phyloP scores from a whole-genome alignment of 1,140 invertebrate genomes.

The Thereuonema tuberculata region DNA sequence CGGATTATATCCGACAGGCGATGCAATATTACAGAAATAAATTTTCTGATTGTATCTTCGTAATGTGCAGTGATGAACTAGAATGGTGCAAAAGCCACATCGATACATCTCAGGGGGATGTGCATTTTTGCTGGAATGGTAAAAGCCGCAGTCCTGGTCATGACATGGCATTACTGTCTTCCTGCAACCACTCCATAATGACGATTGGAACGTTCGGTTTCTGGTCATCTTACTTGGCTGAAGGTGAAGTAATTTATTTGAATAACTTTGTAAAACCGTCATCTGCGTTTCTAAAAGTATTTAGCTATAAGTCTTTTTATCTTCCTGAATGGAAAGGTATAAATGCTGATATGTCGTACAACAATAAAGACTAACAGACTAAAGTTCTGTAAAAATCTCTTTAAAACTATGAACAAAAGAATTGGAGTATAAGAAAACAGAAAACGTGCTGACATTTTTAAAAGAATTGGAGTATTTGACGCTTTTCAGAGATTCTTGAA shows the following conservation, averaged over 20 bases:
- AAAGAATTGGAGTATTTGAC: too few relatives aligned
- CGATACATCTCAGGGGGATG: neutral
- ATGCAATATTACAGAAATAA: slow-evolving; percentile 41
- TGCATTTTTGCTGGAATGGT: neutral
- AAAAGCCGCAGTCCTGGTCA: slow-evolving; percentile 29
- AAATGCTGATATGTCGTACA: neutral
- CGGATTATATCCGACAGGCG: slow-evolving; percentile 39
- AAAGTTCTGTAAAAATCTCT: neutral
- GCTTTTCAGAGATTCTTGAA: too few relatives aligned
- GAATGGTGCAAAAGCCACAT: slow-evolving; percentile 37
- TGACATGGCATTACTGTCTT: slow-evolving; percentile 25
- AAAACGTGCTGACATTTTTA: too few relatives aligned
- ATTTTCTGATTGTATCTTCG: slow-evolving; percentile 36
- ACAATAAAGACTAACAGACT: neutral
- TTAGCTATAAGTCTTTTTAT: neutral
- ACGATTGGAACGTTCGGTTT: slow-evolving; percentile 27
- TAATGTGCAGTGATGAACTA: slow-evolving; percentile 47
- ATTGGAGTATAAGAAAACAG: too few relatives aligned
- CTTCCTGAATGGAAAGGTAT: slow-evolving; percentile 6
- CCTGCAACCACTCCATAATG: slow-evolving; percentile 26
- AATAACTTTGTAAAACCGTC: slow-evolving; percentile 21
- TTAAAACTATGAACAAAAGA: too few relatives aligned
- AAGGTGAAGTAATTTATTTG: slow-evolving; percentile 36
- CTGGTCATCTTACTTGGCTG: slow-evolving; percentile 46
- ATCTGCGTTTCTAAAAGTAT: neutral